phyloP scores from a whole-genome alignment of 2,888 invertebrate species.

The Aporophyla lueneburgensis region DNA sequence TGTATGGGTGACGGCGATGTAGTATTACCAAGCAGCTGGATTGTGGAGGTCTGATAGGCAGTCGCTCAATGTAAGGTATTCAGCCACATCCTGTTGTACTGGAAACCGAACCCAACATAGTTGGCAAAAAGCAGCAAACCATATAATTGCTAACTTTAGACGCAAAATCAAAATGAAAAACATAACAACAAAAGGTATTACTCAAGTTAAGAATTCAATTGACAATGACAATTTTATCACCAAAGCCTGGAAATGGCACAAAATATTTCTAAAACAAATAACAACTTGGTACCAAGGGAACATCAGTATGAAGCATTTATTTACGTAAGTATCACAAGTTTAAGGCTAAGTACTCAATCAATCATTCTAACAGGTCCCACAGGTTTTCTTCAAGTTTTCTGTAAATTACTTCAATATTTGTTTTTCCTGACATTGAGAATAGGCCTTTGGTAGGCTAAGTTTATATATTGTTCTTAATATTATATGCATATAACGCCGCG shows the following conservation, averaged over 20 bases:
- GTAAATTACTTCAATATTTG: conserved; percentile 48
- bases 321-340: conserved; percentile 40
- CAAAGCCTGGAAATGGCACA: background rate
- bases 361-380: conserved; percentile 53
- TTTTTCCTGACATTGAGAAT: conserved; percentile 38
- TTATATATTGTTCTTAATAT: background rate
- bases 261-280: background rate
- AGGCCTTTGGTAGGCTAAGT: background rate
- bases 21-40: too few relatives aligned
- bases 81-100: too few relatives aligned
- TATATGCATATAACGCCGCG: background rate
- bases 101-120: too few relatives aligned
- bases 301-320: conserved; percentile 12
- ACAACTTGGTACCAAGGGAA: conserved; percentile 1
- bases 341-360: conserved; percentile 54
- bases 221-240: background rate
- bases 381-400: conserved; percentile 42
- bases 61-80: too few relatives aligned
- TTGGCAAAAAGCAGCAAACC: too few relatives aligned
- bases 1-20: too few relatives aligned
- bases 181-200: background rate
- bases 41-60: too few relatives aligned
- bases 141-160: too few relatives aligned
- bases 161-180: background rate
- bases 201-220: background rate